These are phyloP conservation scores for Drosophila bipectinata DNA, from an alignment of 1,140 invertebrate species.

Conservation along the genomic window DNA sequence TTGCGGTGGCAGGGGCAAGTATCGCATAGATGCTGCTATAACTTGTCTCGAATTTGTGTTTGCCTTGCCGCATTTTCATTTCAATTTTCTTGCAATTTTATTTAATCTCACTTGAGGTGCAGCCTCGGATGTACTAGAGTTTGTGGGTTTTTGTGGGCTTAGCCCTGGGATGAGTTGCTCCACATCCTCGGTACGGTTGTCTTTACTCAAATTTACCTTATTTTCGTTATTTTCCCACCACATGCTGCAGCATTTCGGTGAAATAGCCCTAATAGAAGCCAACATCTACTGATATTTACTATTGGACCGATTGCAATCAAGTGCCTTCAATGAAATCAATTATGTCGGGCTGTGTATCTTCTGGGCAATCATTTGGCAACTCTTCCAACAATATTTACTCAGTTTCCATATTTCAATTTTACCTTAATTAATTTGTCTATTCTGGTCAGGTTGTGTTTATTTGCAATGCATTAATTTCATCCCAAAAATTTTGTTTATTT, in stretches of 20 bases:
- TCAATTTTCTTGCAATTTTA: constrained; percentile 79
- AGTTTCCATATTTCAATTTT: constrained; percentile 8
- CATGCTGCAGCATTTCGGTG: background rate
- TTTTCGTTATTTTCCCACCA: background rate
- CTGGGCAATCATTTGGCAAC: background rate
- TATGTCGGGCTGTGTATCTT: background rate
- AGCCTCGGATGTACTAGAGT: constrained; percentile 45
- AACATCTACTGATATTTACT: background rate
- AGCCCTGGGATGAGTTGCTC: constrained; percentile 3
- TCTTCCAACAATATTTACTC: background rate
- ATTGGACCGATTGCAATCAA: background rate
- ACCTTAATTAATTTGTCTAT: background rate
- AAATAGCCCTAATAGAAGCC: background rate
- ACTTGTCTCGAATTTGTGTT: constrained; percentile 77
- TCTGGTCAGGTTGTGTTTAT: background rate
- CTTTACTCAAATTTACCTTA: background rate
- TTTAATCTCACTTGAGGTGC: constrained; percentile 82
- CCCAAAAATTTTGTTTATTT: background rate
- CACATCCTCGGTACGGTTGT: background rate
- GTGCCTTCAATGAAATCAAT: constrained; percentile 6
- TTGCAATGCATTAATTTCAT: constrained; percentile 7
- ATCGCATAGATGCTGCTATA: constrained; percentile 55
- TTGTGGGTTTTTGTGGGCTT: constrained; percentile 54
- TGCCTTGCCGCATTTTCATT: constrained; percentile 78
- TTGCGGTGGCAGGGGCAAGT: constrained; percentile 4